Evolutionary conservation across 2,888 invertebrate species (phyloP).

Genomic region (Coelopa pilipes): DNA sequence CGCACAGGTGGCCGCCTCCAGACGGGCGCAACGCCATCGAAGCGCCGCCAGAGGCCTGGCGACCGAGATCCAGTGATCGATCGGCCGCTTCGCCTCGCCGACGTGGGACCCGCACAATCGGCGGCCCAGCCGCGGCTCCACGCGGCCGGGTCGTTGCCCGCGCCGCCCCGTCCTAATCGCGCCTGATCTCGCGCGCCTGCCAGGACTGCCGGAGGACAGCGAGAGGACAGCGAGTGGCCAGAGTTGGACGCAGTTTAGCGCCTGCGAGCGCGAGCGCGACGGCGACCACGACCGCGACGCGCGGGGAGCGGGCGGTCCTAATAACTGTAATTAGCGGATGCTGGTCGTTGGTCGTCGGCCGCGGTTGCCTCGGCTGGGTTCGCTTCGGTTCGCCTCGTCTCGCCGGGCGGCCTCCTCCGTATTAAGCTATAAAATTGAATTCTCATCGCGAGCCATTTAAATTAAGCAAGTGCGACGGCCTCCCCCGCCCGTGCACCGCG

Average conservation of each 20-base stretch:
- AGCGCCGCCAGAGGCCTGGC: no score
- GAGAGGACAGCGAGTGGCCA: neutral
- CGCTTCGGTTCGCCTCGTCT: slow-evolving; percentile 36
- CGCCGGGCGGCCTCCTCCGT: slow-evolving; percentile 42
- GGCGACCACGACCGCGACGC: no score
- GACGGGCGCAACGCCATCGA: neutral
- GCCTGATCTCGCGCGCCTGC: neutral
- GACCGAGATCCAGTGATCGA: no score
- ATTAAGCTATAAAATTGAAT: slow-evolving; percentile 62
- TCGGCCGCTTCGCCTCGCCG: no score
- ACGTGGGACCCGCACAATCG: no score
- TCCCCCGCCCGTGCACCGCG: neutral
- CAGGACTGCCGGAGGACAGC: neutral
- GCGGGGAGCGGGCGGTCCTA: slow-evolving; percentile 2
- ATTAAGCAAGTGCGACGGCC: slow-evolving; percentile 31
- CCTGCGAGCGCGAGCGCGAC: neutral
- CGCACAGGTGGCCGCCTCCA: slow-evolving; percentile 19
- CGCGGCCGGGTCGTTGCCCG: no score
- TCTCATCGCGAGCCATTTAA: slow-evolving; percentile 49
- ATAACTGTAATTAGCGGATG: slow-evolving; percentile 27
- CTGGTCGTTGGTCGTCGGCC: neutral
- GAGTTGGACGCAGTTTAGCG: slow-evolving; percentile 28
- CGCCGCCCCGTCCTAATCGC: neutral
- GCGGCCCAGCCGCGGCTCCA: no score
- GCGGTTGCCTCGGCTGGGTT: slow-evolving; percentile 18